Evolutionary conservation across 2,113 vertebrate species (phyloP).

Genomic region (Ancistrus triradiatus): DNA sequence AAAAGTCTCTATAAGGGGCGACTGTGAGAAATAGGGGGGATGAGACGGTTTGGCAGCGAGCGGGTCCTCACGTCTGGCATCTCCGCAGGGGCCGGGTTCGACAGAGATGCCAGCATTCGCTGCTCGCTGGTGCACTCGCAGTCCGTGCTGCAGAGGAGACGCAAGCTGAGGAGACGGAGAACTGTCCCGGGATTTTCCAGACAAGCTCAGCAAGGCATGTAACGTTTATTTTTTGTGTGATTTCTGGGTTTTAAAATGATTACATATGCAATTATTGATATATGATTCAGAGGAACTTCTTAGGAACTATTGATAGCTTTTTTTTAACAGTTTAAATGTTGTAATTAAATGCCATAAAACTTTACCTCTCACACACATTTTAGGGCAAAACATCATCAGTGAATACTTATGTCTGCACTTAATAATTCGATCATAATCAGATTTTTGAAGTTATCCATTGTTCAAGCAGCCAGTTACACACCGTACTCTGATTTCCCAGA

Average conservation of each 20-base stretch:
- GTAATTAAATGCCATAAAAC: too few relatives aligned
- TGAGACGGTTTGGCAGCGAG: conserved; percentile 47
- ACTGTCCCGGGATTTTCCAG: conserved; percentile 91
- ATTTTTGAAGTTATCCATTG: too few relatives aligned
- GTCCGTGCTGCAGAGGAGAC: conserved; percentile 92
- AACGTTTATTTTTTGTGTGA: background rate
- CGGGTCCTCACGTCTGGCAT: conserved; percentile 65
- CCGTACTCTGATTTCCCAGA: too few relatives aligned
- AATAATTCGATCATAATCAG: too few relatives aligned
- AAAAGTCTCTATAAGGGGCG: conserved; percentile 16
- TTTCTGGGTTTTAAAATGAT: background rate
- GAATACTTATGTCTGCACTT: too few relatives aligned
- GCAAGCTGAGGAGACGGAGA: conserved; percentile 93
- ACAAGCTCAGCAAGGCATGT: conserved; percentile 87
- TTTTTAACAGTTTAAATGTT: too few relatives aligned
- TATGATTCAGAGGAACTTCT: too few relatives aligned
- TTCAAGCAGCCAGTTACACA: too few relatives aligned
- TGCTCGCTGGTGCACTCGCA: conserved; percentile 96
- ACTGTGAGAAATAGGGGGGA: conserved; percentile 46
- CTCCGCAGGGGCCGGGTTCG: conserved; percentile 91
- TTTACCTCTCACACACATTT: too few relatives aligned
- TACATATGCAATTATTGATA: too few relatives aligned
- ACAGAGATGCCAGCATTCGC: conserved; percentile 97
- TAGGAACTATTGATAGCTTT: too few relatives aligned
- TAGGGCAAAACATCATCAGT: too few relatives aligned